Conservation (phyloP, 2,888 invertebrate genomes). For the Stenotaenia linearis region DNA sequence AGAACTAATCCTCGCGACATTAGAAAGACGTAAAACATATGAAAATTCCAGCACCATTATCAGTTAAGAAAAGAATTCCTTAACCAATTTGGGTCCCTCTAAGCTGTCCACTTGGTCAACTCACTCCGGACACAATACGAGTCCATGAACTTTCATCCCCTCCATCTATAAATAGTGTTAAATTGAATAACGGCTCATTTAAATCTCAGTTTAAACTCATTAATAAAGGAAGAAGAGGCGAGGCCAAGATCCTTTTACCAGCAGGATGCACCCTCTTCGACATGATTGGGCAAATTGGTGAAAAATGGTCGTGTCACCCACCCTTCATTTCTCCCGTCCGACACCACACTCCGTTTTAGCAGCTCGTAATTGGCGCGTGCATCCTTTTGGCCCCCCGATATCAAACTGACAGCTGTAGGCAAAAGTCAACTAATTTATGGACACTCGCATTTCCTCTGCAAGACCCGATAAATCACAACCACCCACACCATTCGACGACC, state of each 20-base stretch:
- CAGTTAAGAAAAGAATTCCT: background rate
- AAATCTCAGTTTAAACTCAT: slow-evolving; percentile 8
- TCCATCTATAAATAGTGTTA: background rate
- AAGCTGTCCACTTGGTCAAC: background rate
- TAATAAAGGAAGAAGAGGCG: slow-evolving; percentile 12
- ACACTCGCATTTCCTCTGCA: background rate
- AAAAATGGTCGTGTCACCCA: background rate
- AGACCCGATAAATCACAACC: background rate
- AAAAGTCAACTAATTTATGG: slow-evolving; percentile 7
- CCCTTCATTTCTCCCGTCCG: too few species aligned
- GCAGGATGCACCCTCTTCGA: slow-evolving; percentile 2
- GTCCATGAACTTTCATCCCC: background rate
- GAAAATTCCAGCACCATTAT: too few species aligned
- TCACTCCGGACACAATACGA: background rate
- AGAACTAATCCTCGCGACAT: too few species aligned
- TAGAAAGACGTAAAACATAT: too few species aligned
- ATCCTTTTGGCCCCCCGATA: slow-evolving; percentile 27
- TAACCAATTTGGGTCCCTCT: background rate
- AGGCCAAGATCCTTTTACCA: background rate
- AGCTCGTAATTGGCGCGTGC: slow-evolving; percentile 17
- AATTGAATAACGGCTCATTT: background rate
- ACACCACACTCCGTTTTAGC: too few species aligned
- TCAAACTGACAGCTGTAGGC: background rate
- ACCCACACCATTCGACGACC: too few species aligned
- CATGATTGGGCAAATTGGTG: slow-evolving; percentile 22